Evolutionary conservation across 2,888 invertebrate species (phyloP), one percentile per base, ranked within the genome.

Genomic region (Podotricha telesiphe): DNA sequence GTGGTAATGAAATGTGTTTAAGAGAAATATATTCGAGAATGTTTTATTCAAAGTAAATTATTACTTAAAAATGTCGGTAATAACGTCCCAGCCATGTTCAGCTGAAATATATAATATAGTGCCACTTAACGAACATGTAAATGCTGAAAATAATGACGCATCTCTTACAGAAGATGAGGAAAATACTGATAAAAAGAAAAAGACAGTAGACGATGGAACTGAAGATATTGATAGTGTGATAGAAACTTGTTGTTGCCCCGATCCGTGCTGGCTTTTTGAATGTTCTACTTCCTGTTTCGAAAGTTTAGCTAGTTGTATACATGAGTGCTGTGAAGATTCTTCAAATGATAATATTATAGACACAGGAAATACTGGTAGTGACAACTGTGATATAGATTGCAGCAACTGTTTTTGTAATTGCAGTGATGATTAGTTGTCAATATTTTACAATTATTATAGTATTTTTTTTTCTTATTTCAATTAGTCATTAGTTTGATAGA

Each of bases 321-420:
- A 55, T 10, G 4, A 3, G 10, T 55, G 53, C 5, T 55, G 53
- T 55, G 53, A 55, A 17, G 53, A 55, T 5, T 34, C 34, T 0
- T 58, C 19, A 13, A 58, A 40, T 40, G 65, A 53, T 5, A 66
- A 17, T 7, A 42, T 28, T 58, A 13, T 58, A 20, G 20, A 59
- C 15, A 2, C 8, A 22, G 20, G n/a, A 13, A 10, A 28, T n/a
- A 15, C 4, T 15, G 45, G 45, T 7, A 17, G 5, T 13, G 22
- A 53, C 45, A 15, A 19, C 10, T 73, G 71, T 69, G 67, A 65
- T 42, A 67, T 72, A 37, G 50, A 55, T 6, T 72, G 73, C 63
- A 63, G 58, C 0, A 51, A 72, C 10, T 65, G 74, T 40, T 22
- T 73, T 11, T 64, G 50, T 50, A 34, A 61, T 10, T 2, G 53